Evolutionary conservation across 1,140 invertebrate species (phyloP).

Genomic region (Drosophila dunni): DNA sequence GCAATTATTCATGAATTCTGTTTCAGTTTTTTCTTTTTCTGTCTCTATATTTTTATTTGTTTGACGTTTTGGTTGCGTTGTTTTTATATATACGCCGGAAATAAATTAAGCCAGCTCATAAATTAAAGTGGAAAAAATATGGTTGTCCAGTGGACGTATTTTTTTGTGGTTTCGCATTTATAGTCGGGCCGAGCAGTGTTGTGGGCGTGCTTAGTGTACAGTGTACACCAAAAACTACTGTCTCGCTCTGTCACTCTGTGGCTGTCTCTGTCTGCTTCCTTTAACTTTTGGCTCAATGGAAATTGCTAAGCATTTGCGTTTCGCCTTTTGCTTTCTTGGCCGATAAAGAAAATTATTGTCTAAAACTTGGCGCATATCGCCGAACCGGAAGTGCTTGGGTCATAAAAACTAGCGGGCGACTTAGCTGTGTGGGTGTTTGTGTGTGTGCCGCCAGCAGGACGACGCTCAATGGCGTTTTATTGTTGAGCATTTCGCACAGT

Average conservation of each 20-base stretch:
- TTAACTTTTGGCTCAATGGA: not conserved
- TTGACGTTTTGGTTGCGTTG: conserved; percentile 18
- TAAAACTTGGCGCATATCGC: conserved; percentile 75
- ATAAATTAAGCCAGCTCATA: conserved; percentile 80
- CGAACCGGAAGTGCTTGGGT: conserved; percentile 67
- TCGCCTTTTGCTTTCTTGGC: conserved; percentile 59
- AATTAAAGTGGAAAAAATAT: conserved; percentile 69
- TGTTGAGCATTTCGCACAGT: conserved; percentile 72
- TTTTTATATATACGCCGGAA: conserved; percentile 52
- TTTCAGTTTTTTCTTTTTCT: conserved; percentile 1
- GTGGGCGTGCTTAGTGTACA: conserved; percentile 5
- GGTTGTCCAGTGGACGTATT: conserved; percentile 49
- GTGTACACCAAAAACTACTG: not conserved
- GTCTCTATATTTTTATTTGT: conserved; percentile 14
- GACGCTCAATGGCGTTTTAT: conserved; percentile 72
- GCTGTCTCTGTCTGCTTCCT: not conserved
- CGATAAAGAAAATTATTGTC: conserved; percentile 74
- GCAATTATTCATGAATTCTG: conserved; percentile 36
- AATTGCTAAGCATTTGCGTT: conserved; percentile 65
- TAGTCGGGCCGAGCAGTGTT: conserved; percentile 57
- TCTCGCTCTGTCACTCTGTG: not conserved
- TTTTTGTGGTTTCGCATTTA: conserved; percentile 43
- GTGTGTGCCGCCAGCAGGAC: conserved; percentile 55
- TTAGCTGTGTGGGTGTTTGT: conserved; percentile 9
- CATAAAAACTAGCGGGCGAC: conserved; percentile 75